Conservation (phyloP, 2,797 vertebrate species). For the Peromyscus aztecus region DNA sequence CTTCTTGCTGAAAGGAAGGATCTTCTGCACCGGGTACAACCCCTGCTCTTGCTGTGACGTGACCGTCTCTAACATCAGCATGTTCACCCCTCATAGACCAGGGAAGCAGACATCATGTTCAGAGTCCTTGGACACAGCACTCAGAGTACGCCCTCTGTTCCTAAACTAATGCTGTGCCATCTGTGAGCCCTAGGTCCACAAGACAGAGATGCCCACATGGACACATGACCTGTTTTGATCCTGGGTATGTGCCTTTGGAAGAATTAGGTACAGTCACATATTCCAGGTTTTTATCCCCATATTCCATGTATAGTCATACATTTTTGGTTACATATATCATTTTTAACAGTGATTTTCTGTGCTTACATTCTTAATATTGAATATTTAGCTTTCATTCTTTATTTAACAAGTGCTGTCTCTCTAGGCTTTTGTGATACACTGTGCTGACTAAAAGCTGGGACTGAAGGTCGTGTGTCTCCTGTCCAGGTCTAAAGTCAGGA, state of each 20-base stretch:
- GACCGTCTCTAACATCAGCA: not conserved
- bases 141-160: too few relatives aligned
- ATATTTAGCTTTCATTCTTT: not conserved
- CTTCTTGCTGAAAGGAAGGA: not conserved
- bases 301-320: not conserved
- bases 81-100: not conserved
- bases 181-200: not conserved
- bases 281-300: not conserved
- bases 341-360: not conserved
- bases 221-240: not conserved
- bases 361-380: not conserved
- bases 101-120: not conserved
- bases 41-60: not conserved
- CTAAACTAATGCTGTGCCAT: not conserved
- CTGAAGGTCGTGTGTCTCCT: not conserved
- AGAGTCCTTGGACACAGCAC: not conserved
- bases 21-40: not conserved
- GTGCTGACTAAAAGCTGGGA: not conserved
- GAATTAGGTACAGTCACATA: not conserved
- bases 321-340: not conserved
- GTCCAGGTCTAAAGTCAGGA: not conserved
- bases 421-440: not conserved
- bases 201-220: not conserved
- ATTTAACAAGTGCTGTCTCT: not conserved
- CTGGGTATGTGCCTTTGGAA: not conserved